phyloP scores from a whole-genome alignment of 2,888 invertebrate species.

The Drosophila barbarae region DNA sequence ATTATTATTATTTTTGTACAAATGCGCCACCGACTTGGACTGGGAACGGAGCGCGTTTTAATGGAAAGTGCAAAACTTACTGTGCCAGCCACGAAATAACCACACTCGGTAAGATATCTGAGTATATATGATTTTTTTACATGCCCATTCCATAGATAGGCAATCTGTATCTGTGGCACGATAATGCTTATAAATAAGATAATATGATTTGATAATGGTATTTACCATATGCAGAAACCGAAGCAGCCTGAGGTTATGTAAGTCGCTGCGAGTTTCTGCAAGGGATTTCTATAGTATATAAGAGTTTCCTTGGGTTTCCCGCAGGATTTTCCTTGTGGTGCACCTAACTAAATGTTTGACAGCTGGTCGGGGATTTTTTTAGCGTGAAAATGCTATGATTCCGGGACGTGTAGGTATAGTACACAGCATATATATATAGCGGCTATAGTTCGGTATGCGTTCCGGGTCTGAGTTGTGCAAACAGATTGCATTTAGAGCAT shows the following conservation, averaged over 20 bases:
- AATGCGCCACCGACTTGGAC: slow-evolving; percentile 21
- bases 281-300: background rate
- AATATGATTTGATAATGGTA: slow-evolving; percentile 80
- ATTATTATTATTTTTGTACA: slow-evolving; percentile 30
- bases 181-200: slow-evolving; percentile 79
- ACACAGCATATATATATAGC: background rate
- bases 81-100: slow-evolving; percentile 72
- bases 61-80: slow-evolving; percentile 75
- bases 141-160: slow-evolving; percentile 76
- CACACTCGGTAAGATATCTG: slow-evolving; percentile 71
- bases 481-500: slow-evolving; percentile 69
- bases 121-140: slow-evolving; percentile 58
- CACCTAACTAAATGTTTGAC: slow-evolving; percentile 46
- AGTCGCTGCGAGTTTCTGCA: slow-evolving; percentile 6
- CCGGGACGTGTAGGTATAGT: background rate
- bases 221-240: slow-evolving; percentile 78
- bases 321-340: slow-evolving; percentile 18
- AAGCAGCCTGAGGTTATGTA: slow-evolving; percentile 29
- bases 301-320: slow-evolving; percentile 4
- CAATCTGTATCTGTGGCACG: slow-evolving; percentile 77
- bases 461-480: slow-evolving; percentile 51
- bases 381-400: slow-evolving; percentile 25
- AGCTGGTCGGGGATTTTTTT: slow-evolving; percentile 22
- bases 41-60: slow-evolving; percentile 59
- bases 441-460: background rate